Evolutionary conservation across 1,140 invertebrate genomes (phyloP).

Genomic region (Tetraneura akinire): DNA sequence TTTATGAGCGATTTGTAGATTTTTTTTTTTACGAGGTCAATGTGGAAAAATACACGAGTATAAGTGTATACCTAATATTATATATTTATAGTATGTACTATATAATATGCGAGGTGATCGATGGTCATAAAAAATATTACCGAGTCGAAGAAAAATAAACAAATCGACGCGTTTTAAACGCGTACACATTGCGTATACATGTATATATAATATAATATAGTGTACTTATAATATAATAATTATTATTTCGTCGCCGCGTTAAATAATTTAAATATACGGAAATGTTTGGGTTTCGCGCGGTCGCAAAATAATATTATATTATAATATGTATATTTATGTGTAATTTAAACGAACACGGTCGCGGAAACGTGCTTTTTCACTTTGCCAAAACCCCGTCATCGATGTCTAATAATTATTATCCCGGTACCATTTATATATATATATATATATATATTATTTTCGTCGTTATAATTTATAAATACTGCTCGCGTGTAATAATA

Average conservation of each 20-base stretch:
- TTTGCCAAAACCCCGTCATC: constrained; percentile 18
- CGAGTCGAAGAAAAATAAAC: not conserved
- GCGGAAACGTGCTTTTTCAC: constrained; percentile 30
- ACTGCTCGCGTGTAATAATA: not conserved
- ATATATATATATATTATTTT: too few relatives aligned
- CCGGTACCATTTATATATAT: not conserved
- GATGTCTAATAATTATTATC: constrained; percentile 10
- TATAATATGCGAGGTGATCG: not conserved
- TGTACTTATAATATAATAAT: not conserved
- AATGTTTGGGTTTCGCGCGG: constrained; percentile 31
- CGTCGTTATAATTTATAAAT: constrained; percentile 6
- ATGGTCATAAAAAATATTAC: constrained; percentile 6
- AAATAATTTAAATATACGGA: constrained; percentile 1
- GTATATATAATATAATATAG: not conserved
- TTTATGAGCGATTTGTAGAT: not conserved
- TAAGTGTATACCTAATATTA: too few relatives aligned
- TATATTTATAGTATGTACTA: too few relatives aligned
- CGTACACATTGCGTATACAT: too few relatives aligned
- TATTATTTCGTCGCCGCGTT: not conserved
- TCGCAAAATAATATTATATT: not conserved
- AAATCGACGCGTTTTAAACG: not conserved
- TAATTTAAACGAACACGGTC: constrained; percentile 13
- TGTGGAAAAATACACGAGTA: not conserved
- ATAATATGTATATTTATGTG: too few relatives aligned
- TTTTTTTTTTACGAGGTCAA: not conserved